Conservation (phyloP, 1,140 invertebrate species). For the Drosophila willistoni region DNA sequence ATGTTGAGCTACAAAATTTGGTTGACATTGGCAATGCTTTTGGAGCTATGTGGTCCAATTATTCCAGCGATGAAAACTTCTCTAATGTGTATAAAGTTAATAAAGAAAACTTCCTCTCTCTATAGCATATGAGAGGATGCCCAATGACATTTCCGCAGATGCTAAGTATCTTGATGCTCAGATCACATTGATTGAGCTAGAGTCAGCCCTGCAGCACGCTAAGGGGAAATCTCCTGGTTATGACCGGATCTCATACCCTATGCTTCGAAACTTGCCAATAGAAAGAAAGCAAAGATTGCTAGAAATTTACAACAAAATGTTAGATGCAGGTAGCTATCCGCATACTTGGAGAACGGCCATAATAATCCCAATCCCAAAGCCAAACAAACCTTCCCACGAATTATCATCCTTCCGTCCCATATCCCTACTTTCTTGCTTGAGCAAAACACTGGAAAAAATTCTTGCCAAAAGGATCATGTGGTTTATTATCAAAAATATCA, state of each 20-base stretch:
- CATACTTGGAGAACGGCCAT: conserved; percentile 26
- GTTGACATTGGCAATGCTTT: too few species aligned
- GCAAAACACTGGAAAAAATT: too few species aligned
- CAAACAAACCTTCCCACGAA: conserved; percentile 1
- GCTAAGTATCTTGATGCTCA: conserved; percentile 6
- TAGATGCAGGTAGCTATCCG: background rate
- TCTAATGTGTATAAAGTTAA: too few species aligned
- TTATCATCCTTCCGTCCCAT: background rate
- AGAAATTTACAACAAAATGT: conserved; percentile 6
- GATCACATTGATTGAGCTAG: background rate
- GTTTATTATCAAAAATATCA: too few species aligned
- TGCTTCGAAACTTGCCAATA: conserved; percentile 4
- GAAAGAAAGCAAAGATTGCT: conserved; percentile 4
- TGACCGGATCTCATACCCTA: too few species aligned
- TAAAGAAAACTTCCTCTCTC: too few species aligned
- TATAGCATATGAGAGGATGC: too few species aligned
- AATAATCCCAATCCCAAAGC: conserved; percentile 30
- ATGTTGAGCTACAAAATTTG: too few species aligned
- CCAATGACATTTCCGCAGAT: background rate
- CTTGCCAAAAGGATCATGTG: too few species aligned
- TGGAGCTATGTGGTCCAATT: too few species aligned
- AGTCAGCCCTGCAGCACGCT: background rate
- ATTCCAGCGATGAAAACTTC: too few species aligned
- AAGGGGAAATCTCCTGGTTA: background rate
- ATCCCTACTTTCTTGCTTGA: too few species aligned